Percentiles rank a stretch among this genome's conserved stretches.
Conservation (phyloP, 1,140 invertebrate genomes). For the Phenacoccus solenopsis region DNA sequence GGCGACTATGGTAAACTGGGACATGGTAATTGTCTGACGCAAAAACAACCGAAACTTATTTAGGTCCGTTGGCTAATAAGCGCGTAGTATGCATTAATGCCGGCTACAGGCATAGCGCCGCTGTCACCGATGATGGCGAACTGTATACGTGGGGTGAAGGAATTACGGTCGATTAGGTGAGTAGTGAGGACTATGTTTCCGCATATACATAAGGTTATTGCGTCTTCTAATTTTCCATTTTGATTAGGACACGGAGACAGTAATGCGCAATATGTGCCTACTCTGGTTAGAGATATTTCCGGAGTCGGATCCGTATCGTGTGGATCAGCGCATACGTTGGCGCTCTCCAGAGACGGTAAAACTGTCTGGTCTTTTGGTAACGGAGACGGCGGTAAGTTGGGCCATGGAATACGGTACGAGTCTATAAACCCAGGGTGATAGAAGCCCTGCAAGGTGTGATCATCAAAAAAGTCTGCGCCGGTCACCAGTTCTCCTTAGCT, state of each 20-base stretch:
- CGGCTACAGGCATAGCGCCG: conserved; percentile 49
- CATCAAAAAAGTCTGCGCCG: conserved; percentile 45
- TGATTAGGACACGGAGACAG: conserved; percentile 41
- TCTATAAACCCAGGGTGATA: conserved; percentile 45
- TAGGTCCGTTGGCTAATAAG: conserved; percentile 37
- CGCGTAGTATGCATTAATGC: conserved; percentile 42
- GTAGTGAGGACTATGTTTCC: conserved; percentile 10
- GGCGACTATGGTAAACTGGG: conserved; percentile 41
- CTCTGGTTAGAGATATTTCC: conserved; percentile 42
- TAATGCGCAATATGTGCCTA: conserved; percentile 41
- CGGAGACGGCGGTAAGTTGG: conserved; percentile 47
- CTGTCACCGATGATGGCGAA: conserved; percentile 41
- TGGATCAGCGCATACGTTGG: conserved; percentile 49
- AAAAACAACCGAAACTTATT: conserved; percentile 42
- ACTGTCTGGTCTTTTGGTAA: conserved; percentile 53
- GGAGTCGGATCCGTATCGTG: conserved; percentile 47
- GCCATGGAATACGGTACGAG: conserved; percentile 44
- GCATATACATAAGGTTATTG: neutral
- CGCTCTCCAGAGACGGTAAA: conserved; percentile 45
- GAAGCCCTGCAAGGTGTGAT: conserved; percentile 46
- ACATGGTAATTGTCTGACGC: conserved; percentile 42
- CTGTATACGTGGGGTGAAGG: conserved; percentile 50
- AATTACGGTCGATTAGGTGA: conserved; percentile 44
- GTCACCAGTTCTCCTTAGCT: conserved; percentile 46
- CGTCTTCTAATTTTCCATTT: conserved; percentile 12